A percentile compares a stretch with the other conserved stretches of the same genome.
phyloP scores from a whole-genome alignment of 2,113 vertebrate genomes.

The Paradoxurus hermaphroditus region DNA sequence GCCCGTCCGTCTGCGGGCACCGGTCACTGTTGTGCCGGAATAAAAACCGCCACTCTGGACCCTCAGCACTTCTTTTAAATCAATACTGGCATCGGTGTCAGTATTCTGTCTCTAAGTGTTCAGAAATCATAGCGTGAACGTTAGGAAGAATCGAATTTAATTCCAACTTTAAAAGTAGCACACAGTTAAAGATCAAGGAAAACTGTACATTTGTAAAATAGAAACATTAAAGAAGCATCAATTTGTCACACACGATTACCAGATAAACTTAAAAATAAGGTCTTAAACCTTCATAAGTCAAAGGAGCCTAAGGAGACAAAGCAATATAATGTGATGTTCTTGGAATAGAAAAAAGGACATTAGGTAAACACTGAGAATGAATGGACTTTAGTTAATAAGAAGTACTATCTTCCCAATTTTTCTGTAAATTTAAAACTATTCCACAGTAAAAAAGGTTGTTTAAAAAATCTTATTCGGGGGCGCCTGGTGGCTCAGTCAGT shows the following conservation, averaged over 20 bases:
- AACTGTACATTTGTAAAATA: conserved; percentile 15
- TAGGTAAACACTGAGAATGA: not conserved
- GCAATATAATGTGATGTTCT: not conserved
- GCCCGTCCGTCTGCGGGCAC: not conserved
- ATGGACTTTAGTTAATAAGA: not conserved
- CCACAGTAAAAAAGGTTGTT: not conserved
- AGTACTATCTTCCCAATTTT: not conserved
- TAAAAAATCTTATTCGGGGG: not conserved
- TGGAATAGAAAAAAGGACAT: not conserved
- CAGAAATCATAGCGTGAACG: not conserved
- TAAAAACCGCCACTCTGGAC: not conserved
- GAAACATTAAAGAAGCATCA: not conserved
- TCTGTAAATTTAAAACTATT: not conserved
- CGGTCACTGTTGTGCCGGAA: not conserved
- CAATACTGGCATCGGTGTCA: not conserved
- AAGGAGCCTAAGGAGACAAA: not conserved
- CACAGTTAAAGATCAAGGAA: not conserved
- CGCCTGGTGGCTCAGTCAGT: too few relatives aligned
- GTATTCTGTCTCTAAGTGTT: not conserved
- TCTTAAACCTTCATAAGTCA: not conserved
- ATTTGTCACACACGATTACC: not conserved
- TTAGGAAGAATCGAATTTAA: not conserved
- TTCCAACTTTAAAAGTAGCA: not conserved
- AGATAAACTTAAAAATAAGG: conserved; percentile 8
- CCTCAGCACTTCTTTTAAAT: not conserved